A percentile compares a stretch with the other conserved stretches of the same genome.
Conservation (phyloP, 2,797 vertebrate species). For the Pelobates cultripes region DNA sequence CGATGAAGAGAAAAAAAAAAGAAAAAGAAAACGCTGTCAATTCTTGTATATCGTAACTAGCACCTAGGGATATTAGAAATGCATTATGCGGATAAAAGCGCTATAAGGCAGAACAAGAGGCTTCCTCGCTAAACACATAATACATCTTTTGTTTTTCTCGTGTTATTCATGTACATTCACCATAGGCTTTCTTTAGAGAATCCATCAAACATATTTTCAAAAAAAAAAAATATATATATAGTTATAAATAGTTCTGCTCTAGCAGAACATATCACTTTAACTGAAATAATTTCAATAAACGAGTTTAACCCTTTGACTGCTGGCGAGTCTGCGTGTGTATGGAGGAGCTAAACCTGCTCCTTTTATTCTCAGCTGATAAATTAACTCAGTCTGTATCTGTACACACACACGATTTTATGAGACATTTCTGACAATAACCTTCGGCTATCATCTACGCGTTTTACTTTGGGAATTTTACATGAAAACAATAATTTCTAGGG, state of each 20-base stretch:
- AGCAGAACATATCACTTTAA: background rate
- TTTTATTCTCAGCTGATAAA: too few species aligned
- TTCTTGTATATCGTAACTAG: slow-evolving; percentile 55
- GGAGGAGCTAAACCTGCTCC: too few species aligned
- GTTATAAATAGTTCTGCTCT: background rate
- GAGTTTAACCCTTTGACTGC: background rate
- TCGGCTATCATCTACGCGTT: too few species aligned
- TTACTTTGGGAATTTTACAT: too few species aligned
- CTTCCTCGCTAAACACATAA: too few species aligned
- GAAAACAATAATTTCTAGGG: too few species aligned
- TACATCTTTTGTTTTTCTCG: too few species aligned
- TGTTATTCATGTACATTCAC: too few species aligned
- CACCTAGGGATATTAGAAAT: slow-evolving; percentile 47
- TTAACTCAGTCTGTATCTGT: too few species aligned
- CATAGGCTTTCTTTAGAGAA: too few species aligned
- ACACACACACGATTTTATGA: too few species aligned
- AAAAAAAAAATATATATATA: background rate
- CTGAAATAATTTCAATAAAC: background rate
- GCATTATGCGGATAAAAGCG: background rate
- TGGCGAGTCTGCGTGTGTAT: background rate
- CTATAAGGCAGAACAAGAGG: background rate
- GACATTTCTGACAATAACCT: too few species aligned
- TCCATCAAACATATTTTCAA: background rate
- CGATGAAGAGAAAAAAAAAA: slow-evolving; percentile 58
- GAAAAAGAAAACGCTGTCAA: slow-evolving; percentile 61